Base-by-base conservation (phyloP, 35 echinoderm and acorn worm species). In the Heliocidaris tuberculata region DNA sequence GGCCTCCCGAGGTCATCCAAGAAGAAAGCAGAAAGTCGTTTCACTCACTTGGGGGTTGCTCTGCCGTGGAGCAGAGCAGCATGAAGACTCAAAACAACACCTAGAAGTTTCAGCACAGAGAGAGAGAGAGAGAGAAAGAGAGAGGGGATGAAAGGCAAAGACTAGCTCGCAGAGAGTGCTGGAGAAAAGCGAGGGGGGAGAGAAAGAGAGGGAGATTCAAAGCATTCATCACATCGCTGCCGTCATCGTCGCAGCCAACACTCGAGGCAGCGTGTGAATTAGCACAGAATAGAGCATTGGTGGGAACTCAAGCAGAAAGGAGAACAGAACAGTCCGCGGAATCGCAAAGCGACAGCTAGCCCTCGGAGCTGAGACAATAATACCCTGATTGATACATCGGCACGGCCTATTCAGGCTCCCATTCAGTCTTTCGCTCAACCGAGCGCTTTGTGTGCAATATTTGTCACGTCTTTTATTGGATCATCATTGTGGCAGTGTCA, bases 331-430 rank as follows among this genome's bases (percentile, higher is more conserved):
- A 19, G 65, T 78, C 65, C 65, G 27, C 19, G 65, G 65, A 78
- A 78, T 78, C 65, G 27, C 27, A 78, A 24, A 78, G 65, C 65
- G 19, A 78, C 65, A 78, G 27, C 65, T 21, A 78, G 65, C 65
- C 65, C 65, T 78, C 65, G 21, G 65, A 78, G 65, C 65, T 78
- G 65, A 78, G 65, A 78, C 65, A 78, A 78, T 78, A 78, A 78
- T 78, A 78, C 65, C 27, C 65, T 78, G 65, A 78, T 78, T 78
- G 65, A 78, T 78, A 78, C 65, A 78, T 78, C 65, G 65, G 65
- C 65, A 78, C 65, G 65, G 27, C 65, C 65, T 78, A 78, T 78
- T 78, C 65, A 78, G 19, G 65, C 65, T 78, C 27, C 27, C 65
- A 78, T 78, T 78, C 65, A 78, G 65, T 78, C 65, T 78, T 78